A percentile compares a stretch with the other conserved stretches of the same genome.
Conservation (phyloP, 2,888 invertebrate genomes). For the Rutpela maculata region DNA sequence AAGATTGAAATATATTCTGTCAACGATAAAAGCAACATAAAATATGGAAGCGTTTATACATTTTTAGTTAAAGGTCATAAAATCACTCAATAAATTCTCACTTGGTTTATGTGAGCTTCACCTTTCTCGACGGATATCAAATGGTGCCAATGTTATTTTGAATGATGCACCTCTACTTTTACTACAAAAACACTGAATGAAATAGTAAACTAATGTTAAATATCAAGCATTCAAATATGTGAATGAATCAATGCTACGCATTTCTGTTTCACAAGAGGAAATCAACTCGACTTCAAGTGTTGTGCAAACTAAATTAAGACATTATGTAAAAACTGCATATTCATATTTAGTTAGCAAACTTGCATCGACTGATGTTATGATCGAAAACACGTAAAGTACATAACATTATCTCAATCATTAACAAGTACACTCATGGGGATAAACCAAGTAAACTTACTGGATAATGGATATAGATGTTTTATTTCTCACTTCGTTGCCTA, state of each 20-base stretch:
- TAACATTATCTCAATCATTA: constrained; percentile 17
- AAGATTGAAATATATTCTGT: constrained; percentile 14
- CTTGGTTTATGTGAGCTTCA: constrained; percentile 13
- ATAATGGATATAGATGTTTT: background rate
- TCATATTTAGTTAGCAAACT: constrained; percentile 8
- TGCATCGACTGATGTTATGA: constrained; percentile 24
- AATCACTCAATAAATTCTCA: constrained; percentile 18
- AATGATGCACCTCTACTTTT: constrained; percentile 24
- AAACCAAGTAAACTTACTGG: background rate
- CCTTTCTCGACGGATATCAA: constrained; percentile 34
- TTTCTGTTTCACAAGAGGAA: constrained; percentile 29
- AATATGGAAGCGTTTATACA: background rate
- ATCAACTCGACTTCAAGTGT: background rate
- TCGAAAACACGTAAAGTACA: constrained; percentile 24
- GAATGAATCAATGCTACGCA: constrained; percentile 32
- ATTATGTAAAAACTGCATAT: constrained; percentile 36
- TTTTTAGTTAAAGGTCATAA: constrained; percentile 28
- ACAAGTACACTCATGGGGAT: background rate
- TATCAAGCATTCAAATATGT: constrained; percentile 28
- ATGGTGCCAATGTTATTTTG: constrained; percentile 40
- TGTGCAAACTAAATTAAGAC: constrained; percentile 30
- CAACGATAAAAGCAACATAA: background rate
- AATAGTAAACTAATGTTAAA: constrained; percentile 36
- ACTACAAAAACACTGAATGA: constrained; percentile 34
- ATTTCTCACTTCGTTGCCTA: too few relatives aligned